Base-by-base conservation (phyloP, 2,888 invertebrate genomes). In the Rhopalosiphum nymphaeae region DNA sequence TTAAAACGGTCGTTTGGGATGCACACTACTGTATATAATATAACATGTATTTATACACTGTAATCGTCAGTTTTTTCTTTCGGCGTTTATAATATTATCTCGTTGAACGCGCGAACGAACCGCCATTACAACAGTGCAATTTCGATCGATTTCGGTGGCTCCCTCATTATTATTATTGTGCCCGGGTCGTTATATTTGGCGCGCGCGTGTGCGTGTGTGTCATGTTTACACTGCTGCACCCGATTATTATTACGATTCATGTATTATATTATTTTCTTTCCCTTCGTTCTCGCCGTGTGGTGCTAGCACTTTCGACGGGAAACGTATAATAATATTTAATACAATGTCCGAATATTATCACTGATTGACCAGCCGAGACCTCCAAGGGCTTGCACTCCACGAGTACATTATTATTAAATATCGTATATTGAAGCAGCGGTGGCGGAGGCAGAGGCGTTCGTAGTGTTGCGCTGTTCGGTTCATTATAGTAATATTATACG, bases 351-450 rank as follows among this genome's bases (percentile, higher is more conserved):
- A 42, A 78, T 21, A 36, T 78, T 78, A 78, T 78, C 36, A 78
- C 78, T 78, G 78, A 78, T 78, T 36, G 86, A 86, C 42, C 42
- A 44, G 46, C 26, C 26, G 86, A 46, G 85, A 91, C 85, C 85
- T 78, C 91, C 91, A 42, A 53, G 56, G 85, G 78, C 36, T 78
- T 78, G 7, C 78, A 36, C 78, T 78, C 36, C 78, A 78, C 36
- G 7, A 36, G 78, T 7, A 67, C 78, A 36, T 36, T 78, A 78
- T 78, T 42, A 78, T 78, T 36, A 21, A 36, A 78, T 78, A 21
- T 78, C 36, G 78, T 78, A 21, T 21, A 36, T 25, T 21, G 78
- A 36, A 36, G 36, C 1, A 36, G 78, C 36, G 3, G 21, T 9
- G 7, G 21, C 21, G 21, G 78, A 36, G 21, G 7, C 36, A 21